Evolutionary conservation across 1,140 invertebrate genomes (phyloP).

Genomic region (Cyphomyrmex costatus): DNA sequence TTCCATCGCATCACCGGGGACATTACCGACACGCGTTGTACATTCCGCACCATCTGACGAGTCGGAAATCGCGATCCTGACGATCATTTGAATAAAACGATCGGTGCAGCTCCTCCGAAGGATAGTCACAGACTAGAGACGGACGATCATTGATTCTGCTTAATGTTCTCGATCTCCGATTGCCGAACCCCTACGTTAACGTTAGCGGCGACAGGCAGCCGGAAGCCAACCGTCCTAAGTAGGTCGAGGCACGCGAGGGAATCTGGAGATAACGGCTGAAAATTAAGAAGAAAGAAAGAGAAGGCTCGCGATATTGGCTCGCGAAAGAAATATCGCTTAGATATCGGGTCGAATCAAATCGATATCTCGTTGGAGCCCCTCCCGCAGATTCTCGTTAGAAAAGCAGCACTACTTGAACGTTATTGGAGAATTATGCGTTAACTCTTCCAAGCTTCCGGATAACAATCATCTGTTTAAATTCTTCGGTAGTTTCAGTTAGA

Average conservation of each 20-base stretch:
- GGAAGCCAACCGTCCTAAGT: conserved; percentile 31
- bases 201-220: conserved; percentile 38
- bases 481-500: background rate
- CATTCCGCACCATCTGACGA: conserved; percentile 47
- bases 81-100: conserved; percentile 76
- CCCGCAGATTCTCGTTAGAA: conserved; percentile 37
- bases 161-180: conserved; percentile 62
- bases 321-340: conserved; percentile 43
- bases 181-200: conserved; percentile 29
- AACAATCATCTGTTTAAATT: conserved; percentile 20
- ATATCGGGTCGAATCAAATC: conserved; percentile 24
- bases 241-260: conserved; percentile 43
- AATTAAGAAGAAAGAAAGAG: conserved; percentile 40
- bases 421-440: conserved; percentile 50
- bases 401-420: conserved; percentile 15
- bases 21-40: conserved; percentile 66
- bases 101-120: conserved; percentile 56
- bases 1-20: conserved; percentile 17
- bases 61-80: conserved; percentile 59
- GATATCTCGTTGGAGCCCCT: conserved; percentile 9
- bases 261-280: conserved; percentile 48
- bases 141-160: conserved; percentile 69
- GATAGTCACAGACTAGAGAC: background rate
- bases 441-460: conserved; percentile 10
- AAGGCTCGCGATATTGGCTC: conserved; percentile 21